Evolutionary conservation across 2,113 vertebrate genomes (phyloP), one percentile per base, ranked within the genome.

Genomic region (Lucifuga dentata): DNA sequence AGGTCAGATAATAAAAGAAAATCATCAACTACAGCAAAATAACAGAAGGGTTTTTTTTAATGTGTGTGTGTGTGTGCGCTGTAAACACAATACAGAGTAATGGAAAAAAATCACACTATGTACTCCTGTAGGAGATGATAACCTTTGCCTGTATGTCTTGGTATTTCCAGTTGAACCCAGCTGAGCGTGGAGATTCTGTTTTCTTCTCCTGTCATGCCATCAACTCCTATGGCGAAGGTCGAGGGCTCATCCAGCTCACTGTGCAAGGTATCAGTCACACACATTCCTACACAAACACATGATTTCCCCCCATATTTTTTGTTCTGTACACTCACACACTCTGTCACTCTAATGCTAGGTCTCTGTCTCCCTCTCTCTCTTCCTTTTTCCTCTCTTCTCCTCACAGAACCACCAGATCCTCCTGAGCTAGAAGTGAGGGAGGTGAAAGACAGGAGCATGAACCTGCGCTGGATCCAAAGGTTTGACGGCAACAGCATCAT

Each of bases 141-240:
- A 68, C 20, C 2, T 39, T 59, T 45, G 46, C 23, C 32, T 70
- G 29, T 74, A 51, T 63, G 29, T 73, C 16, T 51, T 52, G 29
- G 26, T 72, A 48, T 11, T 74, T 29, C 1, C 62, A 99, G 98
- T 93, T 99, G 71, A 97, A 97, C 68, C 98, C 97, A 1, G 97
- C 98, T 0, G 98, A 98, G 80, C 94, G 98, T 0, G 97, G 98
- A 65, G 98, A 99, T 86, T 99, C 98, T 0, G 97, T 98, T 74
- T 99, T 99, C 92, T 99, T 99, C 91, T 98, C 97, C 73, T 99
- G 98, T 70, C 98, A 99, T 0, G 98, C 98, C 62, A 99, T 99
- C 87, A 99, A 99, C 89, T 99, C 98, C 0, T 99, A 98, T 0
- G 98, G 98, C 41, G 98, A 99, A 69, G 96, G 98, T 74, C 89